Evolutionary conservation across 35 echinoderm and acorn worm species (phyloP), one percentile per base, ranked within the genome.

Genomic region (Heliocidaris erythrogramma): DNA sequence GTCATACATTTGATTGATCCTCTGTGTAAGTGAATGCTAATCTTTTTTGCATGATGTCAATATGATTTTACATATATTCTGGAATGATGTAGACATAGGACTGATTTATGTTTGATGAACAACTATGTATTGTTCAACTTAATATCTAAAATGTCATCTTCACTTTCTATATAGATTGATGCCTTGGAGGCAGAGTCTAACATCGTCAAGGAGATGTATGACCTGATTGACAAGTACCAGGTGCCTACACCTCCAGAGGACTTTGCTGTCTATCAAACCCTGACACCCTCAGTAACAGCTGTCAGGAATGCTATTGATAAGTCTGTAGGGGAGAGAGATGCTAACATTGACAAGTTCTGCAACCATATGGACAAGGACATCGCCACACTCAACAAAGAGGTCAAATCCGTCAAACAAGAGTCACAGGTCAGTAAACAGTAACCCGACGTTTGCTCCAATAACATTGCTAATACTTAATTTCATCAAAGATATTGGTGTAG

Each of bases 351-450:
- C 90, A 97, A 99, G 53, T 99, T 99, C 97, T 99, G 98, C 71
- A 99, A 97, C 94, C 97, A 96, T 85, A 93, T 99, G 94, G 98
- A 99, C 90, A 99, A 99, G 92, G 98, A 99, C 93, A 99, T 99
- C 35, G 32, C 96, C 24, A 95, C 97, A 52, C 86, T 99, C 31
- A 99, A 97, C 94, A 97, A 97, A 87, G 98, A 99, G 7, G 98
- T 99, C 13, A 97, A 96, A 90, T 94, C 93, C 27, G 96, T 99
- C 69, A 99, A 99, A 69, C 98, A 99, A 86, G 98, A 99, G 92
- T 99, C 98, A 49, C 98, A 99, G 98, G 98, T 99, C 30, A 94
- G 90, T 92, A 13, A 52, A 92, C 27, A 24, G 16, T 92, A 0
- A 30, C 48, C 21, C 3, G 13, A 13, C 52, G 9, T 91, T n/a